Conservation (phyloP, 2,888 invertebrate species). For the Bimastos eiseni region DNA sequence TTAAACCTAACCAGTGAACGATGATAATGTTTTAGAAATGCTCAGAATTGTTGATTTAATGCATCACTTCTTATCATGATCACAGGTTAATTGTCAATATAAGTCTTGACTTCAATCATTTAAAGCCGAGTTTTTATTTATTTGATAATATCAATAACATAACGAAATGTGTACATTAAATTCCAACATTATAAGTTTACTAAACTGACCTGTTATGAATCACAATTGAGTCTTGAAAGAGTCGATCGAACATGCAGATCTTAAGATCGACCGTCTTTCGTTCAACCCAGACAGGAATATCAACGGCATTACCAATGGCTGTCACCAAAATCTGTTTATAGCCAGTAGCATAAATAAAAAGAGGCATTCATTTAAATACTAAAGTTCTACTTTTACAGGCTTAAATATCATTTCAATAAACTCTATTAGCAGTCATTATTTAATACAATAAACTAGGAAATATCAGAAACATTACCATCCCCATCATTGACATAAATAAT, state of each 20-base stretch:
- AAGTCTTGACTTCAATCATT: too few species aligned
- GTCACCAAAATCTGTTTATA: slow-evolving; percentile 14
- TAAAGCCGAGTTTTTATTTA: too few species aligned
- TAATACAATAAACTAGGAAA: not conserved
- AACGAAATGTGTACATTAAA: not conserved
- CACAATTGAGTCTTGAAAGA: slow-evolving; percentile 62
- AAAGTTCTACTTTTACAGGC: too few species aligned
- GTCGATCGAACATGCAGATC: slow-evolving; percentile 61
- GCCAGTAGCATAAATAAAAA: not conserved
- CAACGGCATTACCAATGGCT: slow-evolving; percentile 55
- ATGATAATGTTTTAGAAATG: not conserved
- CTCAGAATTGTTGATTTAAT: not conserved
- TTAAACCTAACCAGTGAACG: not conserved
- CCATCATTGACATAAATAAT: not conserved
- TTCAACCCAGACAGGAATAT: slow-evolving; percentile 62
- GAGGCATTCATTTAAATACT: not conserved
- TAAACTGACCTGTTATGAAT: slow-evolving; percentile 58
- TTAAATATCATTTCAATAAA: not conserved
- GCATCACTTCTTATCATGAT: too few species aligned
- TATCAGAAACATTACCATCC: not conserved
- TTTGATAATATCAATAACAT: not conserved
- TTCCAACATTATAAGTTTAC: not conserved
- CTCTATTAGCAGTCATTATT: not conserved
- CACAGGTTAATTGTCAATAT: too few species aligned
- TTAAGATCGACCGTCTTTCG: slow-evolving; percentile 59